Evolutionary conservation across 1,140 invertebrate genomes (phyloP).

Genomic region (Trypoxylus dichotomus): DNA sequence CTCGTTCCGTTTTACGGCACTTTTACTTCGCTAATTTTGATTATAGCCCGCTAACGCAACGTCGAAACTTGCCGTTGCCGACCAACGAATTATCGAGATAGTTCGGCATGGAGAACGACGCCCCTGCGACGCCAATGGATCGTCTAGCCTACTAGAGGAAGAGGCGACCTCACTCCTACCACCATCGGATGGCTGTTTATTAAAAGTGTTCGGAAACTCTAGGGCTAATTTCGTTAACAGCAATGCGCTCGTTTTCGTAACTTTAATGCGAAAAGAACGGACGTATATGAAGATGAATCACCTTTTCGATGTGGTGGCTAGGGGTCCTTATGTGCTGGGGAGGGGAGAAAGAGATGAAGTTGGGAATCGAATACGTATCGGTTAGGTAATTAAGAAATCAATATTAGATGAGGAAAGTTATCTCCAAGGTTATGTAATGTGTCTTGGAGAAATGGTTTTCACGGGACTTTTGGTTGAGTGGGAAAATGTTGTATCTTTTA

Average conservation of each 20-base stretch:
- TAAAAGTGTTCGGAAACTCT: conserved; percentile 3
- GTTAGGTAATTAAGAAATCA: not conserved
- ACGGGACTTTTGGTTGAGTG: no score
- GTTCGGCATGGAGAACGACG: not conserved
- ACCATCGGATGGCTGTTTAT: not conserved
- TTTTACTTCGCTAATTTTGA: conserved; percentile 16
- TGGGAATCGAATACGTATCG: not conserved
- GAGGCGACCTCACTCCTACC: not conserved
- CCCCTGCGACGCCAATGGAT: not conserved
- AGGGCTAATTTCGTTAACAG: conserved; percentile 3
- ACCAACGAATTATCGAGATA: not conserved
- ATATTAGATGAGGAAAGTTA: not conserved
- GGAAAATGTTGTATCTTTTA: no score
- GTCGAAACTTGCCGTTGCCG: not conserved
- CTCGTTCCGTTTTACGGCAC: conserved; percentile 14
- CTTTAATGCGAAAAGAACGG: not conserved
- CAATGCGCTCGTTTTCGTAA: not conserved
- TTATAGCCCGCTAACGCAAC: conserved; percentile 2
- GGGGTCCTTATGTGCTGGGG: not conserved
- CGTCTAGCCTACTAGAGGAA: not conserved
- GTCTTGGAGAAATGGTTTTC: not conserved
- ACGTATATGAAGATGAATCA: conserved; percentile 3
- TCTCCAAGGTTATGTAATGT: not conserved
- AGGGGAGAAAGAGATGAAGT: not conserved
- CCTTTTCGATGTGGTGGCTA: not conserved